phyloP scores from a whole-genome alignment of 1,140 invertebrate genomes.

The Caligus rogercresseyi region DNA sequence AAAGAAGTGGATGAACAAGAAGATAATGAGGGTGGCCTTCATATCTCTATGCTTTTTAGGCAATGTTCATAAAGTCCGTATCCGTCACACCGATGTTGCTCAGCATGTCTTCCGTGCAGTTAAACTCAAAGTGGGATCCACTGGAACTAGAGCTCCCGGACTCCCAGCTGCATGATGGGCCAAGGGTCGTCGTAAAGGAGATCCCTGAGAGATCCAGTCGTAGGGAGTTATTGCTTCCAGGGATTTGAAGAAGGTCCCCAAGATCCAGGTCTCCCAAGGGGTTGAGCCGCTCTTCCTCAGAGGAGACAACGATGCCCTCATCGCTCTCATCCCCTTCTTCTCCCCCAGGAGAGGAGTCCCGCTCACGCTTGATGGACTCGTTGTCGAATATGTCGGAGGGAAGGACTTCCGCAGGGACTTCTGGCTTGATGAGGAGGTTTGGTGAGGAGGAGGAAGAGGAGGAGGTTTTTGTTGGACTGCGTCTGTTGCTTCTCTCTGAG shows the following conservation, averaged over 20 bases:
- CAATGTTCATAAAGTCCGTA: neutral
- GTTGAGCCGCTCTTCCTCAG: neutral
- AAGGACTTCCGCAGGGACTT: neutral
- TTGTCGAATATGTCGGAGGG: neutral
- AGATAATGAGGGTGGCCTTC: too few relatives aligned
- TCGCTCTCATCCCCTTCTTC: neutral
- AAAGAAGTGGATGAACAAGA: too few relatives aligned
- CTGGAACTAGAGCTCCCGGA: slow-evolving; percentile 1
- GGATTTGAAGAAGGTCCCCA: neutral
- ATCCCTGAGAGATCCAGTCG: neutral
- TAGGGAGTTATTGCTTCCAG: neutral
- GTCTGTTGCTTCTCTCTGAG: too few relatives aligned
- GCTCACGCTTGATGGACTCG: neutral
- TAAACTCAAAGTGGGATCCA: slow-evolving; percentile 19
- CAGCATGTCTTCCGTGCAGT: slow-evolving; percentile 13
- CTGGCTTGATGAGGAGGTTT: neutral
- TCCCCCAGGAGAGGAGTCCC: too few relatives aligned
- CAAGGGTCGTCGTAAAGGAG: neutral
- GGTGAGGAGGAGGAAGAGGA: neutral
- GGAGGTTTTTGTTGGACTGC: neutral
- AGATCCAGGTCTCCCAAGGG: neutral
- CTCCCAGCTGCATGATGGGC: neutral
- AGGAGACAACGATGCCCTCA: neutral
- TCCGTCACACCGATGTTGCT: slow-evolving; percentile 7
- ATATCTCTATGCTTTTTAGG: too few relatives aligned